phyloP scores from a whole-genome alignment of 1,140 invertebrate species.

The Bombus vancouverensis region DNA sequence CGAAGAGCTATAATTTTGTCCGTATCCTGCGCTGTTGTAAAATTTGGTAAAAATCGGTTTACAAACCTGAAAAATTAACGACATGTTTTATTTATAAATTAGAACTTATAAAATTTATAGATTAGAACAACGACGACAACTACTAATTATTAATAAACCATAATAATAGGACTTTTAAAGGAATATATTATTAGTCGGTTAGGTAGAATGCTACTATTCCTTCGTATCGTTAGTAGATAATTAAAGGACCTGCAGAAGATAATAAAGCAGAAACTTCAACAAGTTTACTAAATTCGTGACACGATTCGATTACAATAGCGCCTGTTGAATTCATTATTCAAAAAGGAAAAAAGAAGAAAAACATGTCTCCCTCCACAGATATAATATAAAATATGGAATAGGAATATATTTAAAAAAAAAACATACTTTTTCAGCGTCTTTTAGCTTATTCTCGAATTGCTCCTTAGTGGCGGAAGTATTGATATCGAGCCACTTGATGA shows the following conservation, averaged over 20 bases:
- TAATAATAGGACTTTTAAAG: not conserved
- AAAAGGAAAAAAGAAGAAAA: not conserved
- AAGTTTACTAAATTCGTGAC: not conserved
- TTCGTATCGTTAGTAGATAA: not conserved
- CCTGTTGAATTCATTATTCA: no score
- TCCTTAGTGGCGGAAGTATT: not conserved
- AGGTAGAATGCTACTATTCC: not conserved
- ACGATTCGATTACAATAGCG: not conserved
- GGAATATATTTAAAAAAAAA: no score
- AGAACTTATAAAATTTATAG: no score
- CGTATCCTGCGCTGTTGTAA: not conserved
- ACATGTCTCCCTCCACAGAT: not conserved
- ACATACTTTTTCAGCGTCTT: conserved; percentile 22
- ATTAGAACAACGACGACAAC: no score
- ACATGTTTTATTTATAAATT: not conserved
- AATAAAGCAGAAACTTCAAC: not conserved
- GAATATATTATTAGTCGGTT: not conserved
- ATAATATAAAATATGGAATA: no score
- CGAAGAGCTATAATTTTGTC: not conserved
- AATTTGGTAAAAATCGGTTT: conserved; percentile 38
- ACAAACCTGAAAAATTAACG: conserved; percentile 8
- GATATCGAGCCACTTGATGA: conserved; percentile 33
- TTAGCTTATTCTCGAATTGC: conserved; percentile 15
- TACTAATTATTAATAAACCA: not conserved
- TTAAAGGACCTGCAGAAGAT: not conserved